These are phyloP conservation scores for Schlechtendalia chinensis DNA, from an alignment of 1,140 invertebrate species.

Conservation along the genomic window DNA sequence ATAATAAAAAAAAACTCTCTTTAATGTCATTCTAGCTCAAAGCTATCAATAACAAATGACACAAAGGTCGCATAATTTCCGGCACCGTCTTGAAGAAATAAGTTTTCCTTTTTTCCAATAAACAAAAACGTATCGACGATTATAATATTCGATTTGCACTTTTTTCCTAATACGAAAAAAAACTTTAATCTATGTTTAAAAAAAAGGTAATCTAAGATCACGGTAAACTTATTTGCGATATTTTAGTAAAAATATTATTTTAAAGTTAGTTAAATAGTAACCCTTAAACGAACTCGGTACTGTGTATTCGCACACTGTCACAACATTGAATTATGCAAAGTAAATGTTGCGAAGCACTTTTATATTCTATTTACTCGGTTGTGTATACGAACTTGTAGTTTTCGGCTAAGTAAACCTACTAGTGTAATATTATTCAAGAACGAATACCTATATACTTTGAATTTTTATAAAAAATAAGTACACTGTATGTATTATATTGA, in stretches of 20 bases:
- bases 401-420: not conserved
- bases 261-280: not conserved
- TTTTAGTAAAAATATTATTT: constrained; percentile 7
- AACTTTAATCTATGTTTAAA: not conserved
- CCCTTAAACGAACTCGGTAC: not conserved
- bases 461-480: not conserved
- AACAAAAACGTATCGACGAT: not conserved
- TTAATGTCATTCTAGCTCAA: not conserved
- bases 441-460: constrained; percentile 1
- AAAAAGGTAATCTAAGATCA: not conserved
- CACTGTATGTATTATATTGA: not conserved
- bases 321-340: not conserved
- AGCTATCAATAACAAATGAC: constrained; percentile 27
- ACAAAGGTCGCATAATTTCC: constrained; percentile 1
- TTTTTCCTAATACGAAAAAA: not conserved
- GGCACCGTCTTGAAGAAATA: constrained; percentile 11
- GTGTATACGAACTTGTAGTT: not conserved
- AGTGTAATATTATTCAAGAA: not conserved
- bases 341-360: not conserved
- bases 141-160: not conserved
- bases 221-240: not conserved
- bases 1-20: constrained; percentile 18
- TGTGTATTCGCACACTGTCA: not conserved
- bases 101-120: not conserved
- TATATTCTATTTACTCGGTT: not conserved